These are phyloP conservation scores for Drosophila burlai DNA, from an alignment of 1,140 invertebrate species.

Conservation along the genomic window DNA sequence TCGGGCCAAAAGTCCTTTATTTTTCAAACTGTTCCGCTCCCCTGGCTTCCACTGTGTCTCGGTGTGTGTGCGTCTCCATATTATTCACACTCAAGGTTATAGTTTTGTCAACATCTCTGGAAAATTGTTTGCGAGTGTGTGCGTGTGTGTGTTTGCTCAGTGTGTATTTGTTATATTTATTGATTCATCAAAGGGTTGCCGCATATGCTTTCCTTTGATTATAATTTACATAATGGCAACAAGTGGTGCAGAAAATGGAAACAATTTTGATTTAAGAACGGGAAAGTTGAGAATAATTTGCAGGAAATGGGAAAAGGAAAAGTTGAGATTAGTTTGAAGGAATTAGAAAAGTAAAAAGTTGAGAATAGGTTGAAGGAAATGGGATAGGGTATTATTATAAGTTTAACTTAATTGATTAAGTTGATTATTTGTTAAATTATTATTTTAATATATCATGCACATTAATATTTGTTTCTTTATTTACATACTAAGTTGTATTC, in stretches of 20 bases:
- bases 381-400: not conserved
- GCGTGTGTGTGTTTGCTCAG: not conserved
- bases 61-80: not conserved
- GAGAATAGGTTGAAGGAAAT: not conserved
- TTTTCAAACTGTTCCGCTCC: slow-evolving; percentile 31
- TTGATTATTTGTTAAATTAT: not conserved
- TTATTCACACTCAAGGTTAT: slow-evolving; percentile 42
- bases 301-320: not conserved
- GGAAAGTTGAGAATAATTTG: not conserved
- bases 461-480: not conserved
- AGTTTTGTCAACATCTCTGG: slow-evolving; percentile 55
- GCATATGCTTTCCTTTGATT: slow-evolving; percentile 35
- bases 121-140: not conserved
- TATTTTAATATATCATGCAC: not conserved
- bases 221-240: slow-evolving; percentile 50
- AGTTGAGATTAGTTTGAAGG: too few relatives aligned
- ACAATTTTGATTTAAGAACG: not conserved
- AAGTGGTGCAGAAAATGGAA: slow-evolving; percentile 24
- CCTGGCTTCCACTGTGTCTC: slow-evolving; percentile 1
- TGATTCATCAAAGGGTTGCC: slow-evolving; percentile 34
- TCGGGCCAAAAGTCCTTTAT: slow-evolving; percentile 30
- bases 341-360: not conserved
- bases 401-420: not conserved
- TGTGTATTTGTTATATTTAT: slow-evolving; percentile 54
- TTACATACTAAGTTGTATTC: not conserved